phyloP scores from a whole-genome alignment of 2,888 invertebrate species.

The Drosophila testacea region DNA sequence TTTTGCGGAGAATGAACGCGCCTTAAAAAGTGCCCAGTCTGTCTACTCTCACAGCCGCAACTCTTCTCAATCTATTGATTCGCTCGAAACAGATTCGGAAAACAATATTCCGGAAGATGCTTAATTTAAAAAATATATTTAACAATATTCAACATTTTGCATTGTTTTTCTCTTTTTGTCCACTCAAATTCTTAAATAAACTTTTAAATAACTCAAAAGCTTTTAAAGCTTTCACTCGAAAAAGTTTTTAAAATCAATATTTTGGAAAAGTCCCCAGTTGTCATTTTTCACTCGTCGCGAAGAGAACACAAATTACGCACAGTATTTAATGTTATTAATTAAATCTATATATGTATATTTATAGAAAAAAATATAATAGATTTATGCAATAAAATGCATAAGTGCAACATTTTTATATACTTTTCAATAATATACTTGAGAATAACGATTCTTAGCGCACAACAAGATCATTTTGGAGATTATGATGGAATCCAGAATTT shows the following conservation, averaged over 20 bases:
- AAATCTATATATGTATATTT: conserved; percentile 26
- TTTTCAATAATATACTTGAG: conserved; percentile 23
- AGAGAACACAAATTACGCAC: conserved; percentile 21
- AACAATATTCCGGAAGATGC: conserved; percentile 46
- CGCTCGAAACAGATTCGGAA: conserved; percentile 80
- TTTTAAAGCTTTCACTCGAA: conserved; percentile 64
- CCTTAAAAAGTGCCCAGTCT: conserved; percentile 86
- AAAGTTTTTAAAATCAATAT: conserved; percentile 43
- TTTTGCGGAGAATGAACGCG: conserved; percentile 90
- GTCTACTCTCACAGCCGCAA: conserved; percentile 83
- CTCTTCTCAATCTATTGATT: conserved; percentile 83
- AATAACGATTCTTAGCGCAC: conserved; percentile 36
- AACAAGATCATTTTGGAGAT: conserved; percentile 43
- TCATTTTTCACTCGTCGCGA: conserved; percentile 40
- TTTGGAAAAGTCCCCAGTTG: conserved; percentile 54
- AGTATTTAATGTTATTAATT: conserved; percentile 16
- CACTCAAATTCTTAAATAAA: conserved; percentile 31
- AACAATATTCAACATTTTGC: neutral
- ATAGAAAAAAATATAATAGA: conserved; percentile 11
- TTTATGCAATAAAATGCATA: conserved; percentile 51
- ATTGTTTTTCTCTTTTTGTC: conserved; percentile 2
- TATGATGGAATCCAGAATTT: conserved; percentile 52
- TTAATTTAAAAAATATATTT: conserved; percentile 3
- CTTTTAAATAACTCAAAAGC: conserved; percentile 39
- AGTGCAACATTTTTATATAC: conserved; percentile 7